phyloP scores from a whole-genome alignment of 2,797 vertebrate species.

The Heteromormyrus szaboi region DNA sequence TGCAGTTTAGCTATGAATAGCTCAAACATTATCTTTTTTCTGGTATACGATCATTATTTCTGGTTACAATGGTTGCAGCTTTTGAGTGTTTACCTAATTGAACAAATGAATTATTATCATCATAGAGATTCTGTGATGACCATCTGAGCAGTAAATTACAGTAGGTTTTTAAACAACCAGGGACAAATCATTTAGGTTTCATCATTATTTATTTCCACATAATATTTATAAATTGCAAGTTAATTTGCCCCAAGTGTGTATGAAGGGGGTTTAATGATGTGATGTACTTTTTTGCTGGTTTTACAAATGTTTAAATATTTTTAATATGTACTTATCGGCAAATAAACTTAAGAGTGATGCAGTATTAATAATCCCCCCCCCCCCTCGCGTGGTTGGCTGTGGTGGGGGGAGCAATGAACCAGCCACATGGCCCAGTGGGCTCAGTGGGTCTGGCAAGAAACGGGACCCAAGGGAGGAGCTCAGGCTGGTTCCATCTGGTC shows the following conservation, averaged over 20 bases:
- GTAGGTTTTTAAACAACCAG: slow-evolving; percentile 1
- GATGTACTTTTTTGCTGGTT: background rate
- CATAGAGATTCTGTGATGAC: background rate
- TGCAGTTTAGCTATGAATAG: background rate
- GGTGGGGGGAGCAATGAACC: background rate
- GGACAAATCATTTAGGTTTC: background rate
- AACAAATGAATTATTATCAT: background rate
- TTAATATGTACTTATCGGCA: background rate
- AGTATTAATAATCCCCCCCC: background rate
- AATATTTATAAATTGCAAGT: background rate
- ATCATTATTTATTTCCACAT: background rate
- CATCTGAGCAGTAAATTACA: background rate
- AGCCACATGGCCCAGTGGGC: slow-evolving; percentile 10
- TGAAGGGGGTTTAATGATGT: background rate
- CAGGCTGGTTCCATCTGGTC: slow-evolving; percentile 37
- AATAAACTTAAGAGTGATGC: background rate
- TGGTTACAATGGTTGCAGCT: background rate
- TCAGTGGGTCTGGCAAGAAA: slow-evolving; percentile 8
- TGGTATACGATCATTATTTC: background rate
- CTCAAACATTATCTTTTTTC: background rate
- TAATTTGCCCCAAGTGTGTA: background rate
- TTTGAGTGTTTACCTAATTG: background rate
- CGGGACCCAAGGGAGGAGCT: slow-evolving; percentile 28
- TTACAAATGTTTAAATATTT: background rate
- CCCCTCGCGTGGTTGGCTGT: background rate